These are phyloP conservation scores for Plagiodera versicolora DNA, from an alignment of 2,888 invertebrate species.

Conservation along the genomic window DNA sequence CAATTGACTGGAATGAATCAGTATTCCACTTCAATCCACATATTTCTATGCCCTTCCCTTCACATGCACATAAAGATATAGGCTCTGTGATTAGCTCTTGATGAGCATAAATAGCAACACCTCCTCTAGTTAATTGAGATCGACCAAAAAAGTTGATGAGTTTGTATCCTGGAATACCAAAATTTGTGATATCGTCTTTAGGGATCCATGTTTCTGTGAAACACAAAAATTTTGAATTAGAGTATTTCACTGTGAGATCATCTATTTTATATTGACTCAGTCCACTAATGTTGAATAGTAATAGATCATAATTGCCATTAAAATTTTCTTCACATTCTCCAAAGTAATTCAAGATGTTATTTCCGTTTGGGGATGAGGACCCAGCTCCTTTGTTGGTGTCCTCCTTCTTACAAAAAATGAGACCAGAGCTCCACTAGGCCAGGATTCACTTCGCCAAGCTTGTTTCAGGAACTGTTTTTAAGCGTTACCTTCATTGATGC, in stretches of 20 bases:
- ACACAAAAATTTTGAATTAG: background rate
- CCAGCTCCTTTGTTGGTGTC: constrained; percentile 5
- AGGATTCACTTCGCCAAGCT: constrained; percentile 5
- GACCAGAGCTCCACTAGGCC: constrained; percentile 1
- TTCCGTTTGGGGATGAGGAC: constrained; percentile 4
- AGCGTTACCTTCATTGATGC: constrained; percentile 7
- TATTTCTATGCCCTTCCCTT: constrained; percentile 1
- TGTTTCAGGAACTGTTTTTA: constrained; percentile 4
- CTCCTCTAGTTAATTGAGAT: constrained; percentile 7
- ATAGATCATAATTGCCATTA: constrained; percentile 1
- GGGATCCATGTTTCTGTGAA: constrained; percentile 1
- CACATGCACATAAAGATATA: background rate
- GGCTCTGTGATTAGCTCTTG: background rate
- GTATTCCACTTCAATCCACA: background rate
- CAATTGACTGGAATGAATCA: background rate
- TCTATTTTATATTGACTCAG: background rate
- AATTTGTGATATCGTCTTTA: background rate
- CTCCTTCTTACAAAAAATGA: constrained; percentile 11
- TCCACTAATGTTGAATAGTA: constrained; percentile 6
- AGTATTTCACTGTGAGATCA: background rate
- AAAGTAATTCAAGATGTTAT: too few relatives aligned
- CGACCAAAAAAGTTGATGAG: constrained; percentile 5
- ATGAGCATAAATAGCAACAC: constrained; percentile 8
- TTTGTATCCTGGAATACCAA: background rate
- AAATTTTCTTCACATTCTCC: too few relatives aligned